Conservation (phyloP, 2,888 invertebrate genomes). For the Nycteola revayana region DNA sequence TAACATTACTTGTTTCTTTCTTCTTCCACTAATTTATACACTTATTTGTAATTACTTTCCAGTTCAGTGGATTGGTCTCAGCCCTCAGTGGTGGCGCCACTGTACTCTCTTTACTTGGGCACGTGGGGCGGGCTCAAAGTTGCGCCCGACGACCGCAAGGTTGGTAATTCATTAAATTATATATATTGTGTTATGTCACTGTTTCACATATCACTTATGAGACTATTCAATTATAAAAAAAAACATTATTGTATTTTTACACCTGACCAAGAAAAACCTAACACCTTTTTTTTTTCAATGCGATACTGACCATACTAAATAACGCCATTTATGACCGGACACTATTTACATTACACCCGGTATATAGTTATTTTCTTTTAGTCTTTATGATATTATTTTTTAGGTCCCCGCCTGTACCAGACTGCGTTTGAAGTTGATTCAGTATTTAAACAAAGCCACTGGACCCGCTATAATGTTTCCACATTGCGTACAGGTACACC, state of each 20-base stretch:
- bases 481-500: constrained; percentile 90
- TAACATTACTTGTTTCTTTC: neutral
- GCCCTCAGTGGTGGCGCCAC: constrained; percentile 85
- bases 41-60: too few species aligned
- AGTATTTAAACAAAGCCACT: constrained; percentile 89
- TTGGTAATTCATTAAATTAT: too few species aligned
- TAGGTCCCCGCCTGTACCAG: constrained; percentile 90
- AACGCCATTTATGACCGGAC: too few species aligned
- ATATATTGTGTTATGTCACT: neutral
- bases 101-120: constrained; percentile 91
- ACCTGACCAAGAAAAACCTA: too few species aligned
- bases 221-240: too few species aligned
- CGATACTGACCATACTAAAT: too few species aligned
- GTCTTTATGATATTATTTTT: constrained; percentile 4
- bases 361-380: too few species aligned
- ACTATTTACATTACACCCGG: too few species aligned
- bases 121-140: constrained; percentile 82
- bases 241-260: too few species aligned
- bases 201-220: neutral
- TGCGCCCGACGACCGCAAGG: constrained; percentile 86
- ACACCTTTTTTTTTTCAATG: too few species aligned
- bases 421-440: constrained; percentile 91
- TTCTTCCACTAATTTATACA: too few species aligned
- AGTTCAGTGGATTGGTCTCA: constrained; percentile 91
- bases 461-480: constrained; percentile 88